Evolutionary conservation across 2,113 vertebrate genomes (phyloP).

Genomic region (Nasalis larvatus): DNA sequence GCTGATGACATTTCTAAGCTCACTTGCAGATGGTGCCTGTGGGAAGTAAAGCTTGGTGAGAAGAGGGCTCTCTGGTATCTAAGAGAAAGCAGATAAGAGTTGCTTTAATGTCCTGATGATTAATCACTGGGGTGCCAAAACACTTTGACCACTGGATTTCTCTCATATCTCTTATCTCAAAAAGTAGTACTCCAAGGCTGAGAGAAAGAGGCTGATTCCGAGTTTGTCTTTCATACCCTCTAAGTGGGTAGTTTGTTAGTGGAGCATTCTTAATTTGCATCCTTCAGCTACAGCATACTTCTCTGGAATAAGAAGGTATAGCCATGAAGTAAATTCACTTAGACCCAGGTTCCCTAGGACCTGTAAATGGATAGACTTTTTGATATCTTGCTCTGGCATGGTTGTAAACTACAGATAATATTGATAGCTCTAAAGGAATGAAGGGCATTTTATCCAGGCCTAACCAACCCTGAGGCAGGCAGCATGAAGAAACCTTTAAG

Average conservation of each 20-base stretch:
- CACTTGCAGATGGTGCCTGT: slow-evolving; percentile 46
- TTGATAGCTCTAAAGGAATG: background rate
- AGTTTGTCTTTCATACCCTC: slow-evolving; percentile 20
- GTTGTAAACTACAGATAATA: slow-evolving; percentile 34
- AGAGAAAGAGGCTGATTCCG: background rate
- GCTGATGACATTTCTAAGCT: slow-evolving; percentile 57
- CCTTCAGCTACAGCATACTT: slow-evolving; percentile 1
- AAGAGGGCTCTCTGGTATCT: background rate
- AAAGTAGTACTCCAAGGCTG: slow-evolving; percentile 3
- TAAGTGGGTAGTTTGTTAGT: background rate
- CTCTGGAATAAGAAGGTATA: slow-evolving; percentile 15
- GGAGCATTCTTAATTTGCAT: background rate
- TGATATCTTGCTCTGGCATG: slow-evolving; percentile 10
- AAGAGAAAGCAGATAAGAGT: background rate
- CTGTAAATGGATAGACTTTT: background rate
- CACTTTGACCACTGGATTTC: background rate
- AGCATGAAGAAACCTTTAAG: background rate
- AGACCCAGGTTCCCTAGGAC: background rate
- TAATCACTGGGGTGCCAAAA: slow-evolving; percentile 1
- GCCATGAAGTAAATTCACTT: background rate
- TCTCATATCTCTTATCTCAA: background rate
- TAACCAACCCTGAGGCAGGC: background rate
- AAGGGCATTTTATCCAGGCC: slow-evolving; percentile 29
- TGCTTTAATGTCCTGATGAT: slow-evolving; percentile 22
- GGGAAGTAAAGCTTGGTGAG: slow-evolving; percentile 49